These are phyloP conservation scores for Sphaeridia pumilis DNA, from an alignment of 2,888 invertebrate species.

Conservation along the genomic window DNA sequence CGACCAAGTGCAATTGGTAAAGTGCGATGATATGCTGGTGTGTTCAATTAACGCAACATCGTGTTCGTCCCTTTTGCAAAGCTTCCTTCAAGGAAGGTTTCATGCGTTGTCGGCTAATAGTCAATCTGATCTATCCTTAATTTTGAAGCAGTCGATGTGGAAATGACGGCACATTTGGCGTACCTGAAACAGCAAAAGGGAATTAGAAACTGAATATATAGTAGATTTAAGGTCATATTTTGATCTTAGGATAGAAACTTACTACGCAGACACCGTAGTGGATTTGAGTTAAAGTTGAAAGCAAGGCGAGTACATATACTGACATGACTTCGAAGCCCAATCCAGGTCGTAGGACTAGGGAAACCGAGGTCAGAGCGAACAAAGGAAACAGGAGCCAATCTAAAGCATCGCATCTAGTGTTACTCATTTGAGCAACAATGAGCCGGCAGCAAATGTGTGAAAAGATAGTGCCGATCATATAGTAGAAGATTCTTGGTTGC, in stretches of 20 bases:
- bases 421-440: conserved; percentile 96
- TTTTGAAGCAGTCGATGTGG: conserved; percentile 70
- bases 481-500: conserved; percentile 74
- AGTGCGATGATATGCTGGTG: not conserved
- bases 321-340: conserved; percentile 54
- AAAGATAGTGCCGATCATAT: conserved; percentile 83
- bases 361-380: conserved; percentile 46
- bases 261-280: conserved; percentile 90
- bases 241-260: too few relatives aligned
- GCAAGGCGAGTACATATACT: conserved; percentile 57
- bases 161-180: conserved; percentile 91
- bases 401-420: conserved; percentile 70
- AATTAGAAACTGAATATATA: too few relatives aligned
- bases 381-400: conserved; percentile 57
- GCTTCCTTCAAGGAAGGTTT: conserved; percentile 4
- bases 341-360: conserved; percentile 43
- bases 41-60: not conserved
- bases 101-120: conserved; percentile 47
- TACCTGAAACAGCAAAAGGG: conserved; percentile 55
- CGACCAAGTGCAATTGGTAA: not conserved
- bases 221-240: too few relatives aligned
- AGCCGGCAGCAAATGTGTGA: conserved; percentile 97
- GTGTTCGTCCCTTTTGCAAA: not conserved
- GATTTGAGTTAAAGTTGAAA: conserved; percentile 66
- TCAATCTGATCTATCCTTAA: conserved; percentile 47